These are phyloP conservation scores for Imbricaverruca yamaguchii DNA, from an alignment of 2,888 invertebrate species.

Conservation along the genomic window DNA sequence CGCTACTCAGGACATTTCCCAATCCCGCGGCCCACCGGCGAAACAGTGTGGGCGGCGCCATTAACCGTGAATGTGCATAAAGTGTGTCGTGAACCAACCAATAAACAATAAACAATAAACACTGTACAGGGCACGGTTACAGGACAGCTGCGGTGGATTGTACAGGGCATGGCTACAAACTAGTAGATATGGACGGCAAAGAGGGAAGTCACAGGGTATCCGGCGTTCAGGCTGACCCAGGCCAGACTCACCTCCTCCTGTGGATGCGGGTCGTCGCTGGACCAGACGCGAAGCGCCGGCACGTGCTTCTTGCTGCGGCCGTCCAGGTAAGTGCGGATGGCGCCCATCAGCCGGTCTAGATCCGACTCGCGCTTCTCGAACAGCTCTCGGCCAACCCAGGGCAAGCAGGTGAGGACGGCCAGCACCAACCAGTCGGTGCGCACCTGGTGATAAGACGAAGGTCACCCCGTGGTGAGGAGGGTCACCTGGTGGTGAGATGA, in stretches of 20 bases:
- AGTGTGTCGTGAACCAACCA: no score
- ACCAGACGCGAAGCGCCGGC: conserved; percentile 87
- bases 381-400: conserved; percentile 93
- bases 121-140: no score
- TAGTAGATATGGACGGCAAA: no score
- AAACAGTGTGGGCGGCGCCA: no score
- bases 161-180: no score
- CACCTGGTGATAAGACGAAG: conserved; percentile 41
- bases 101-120: no score
- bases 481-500: not conserved
- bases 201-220: no score
- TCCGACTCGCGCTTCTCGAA: conserved; percentile 94
- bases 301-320: conserved; percentile 90
- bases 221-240: no score
- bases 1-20: no score
- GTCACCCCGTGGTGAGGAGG: not conserved
- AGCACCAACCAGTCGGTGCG: conserved; percentile 55
- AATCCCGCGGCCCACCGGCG: no score
- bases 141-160: no score
- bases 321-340: conserved; percentile 85
- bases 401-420: conserved; percentile 82
- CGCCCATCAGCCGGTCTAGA: conserved; percentile 77
- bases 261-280: conserved; percentile 85
- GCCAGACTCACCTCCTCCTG: conserved; percentile 61
- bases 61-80: no score